phyloP scores from a whole-genome alignment of 2,888 invertebrate genomes.

The Frankliniella intonsa region DNA sequence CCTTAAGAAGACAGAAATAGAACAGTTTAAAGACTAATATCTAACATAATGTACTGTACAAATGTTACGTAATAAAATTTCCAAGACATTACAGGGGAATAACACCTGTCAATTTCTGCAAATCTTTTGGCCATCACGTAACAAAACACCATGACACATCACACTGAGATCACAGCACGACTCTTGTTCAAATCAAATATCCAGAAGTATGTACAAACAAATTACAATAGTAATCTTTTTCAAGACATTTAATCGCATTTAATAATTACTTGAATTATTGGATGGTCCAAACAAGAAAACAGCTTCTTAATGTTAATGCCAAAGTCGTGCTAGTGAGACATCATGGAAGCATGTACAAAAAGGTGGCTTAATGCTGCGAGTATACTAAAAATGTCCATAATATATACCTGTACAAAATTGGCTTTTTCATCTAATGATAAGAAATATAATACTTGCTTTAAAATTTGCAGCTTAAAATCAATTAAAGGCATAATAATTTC shows the following conservation, averaged over 20 bases:
- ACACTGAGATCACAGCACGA: slow-evolving; percentile 26
- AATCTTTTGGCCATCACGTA: slow-evolving; percentile 1
- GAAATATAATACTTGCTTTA: background rate
- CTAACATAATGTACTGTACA: background rate
- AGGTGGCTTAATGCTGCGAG: background rate
- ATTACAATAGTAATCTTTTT: background rate
- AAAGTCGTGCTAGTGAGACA: slow-evolving; percentile 15
- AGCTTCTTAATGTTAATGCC: slow-evolving; percentile 4
- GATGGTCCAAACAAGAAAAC: background rate
- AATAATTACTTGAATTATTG: background rate
- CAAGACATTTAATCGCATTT: background rate
- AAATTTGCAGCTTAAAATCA: background rate
- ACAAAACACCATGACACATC: slow-evolving; percentile 5
- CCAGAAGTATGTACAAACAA: slow-evolving; percentile 8
- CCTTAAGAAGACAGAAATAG: background rate
- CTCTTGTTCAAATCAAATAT: background rate
- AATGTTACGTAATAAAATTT: too few species aligned
- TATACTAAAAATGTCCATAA: background rate
- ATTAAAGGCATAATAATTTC: background rate
- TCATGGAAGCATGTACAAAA: slow-evolving; percentile 23
- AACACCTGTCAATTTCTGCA: background rate
- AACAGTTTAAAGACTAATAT: background rate
- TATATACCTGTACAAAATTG: slow-evolving; percentile 25
- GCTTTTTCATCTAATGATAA: background rate
- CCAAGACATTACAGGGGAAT: background rate